Percentiles rank a stretch among this genome's conserved stretches.
phyloP scores from a whole-genome alignment of 2,113 vertebrate genomes.

The Hoplias malabaricus region DNA sequence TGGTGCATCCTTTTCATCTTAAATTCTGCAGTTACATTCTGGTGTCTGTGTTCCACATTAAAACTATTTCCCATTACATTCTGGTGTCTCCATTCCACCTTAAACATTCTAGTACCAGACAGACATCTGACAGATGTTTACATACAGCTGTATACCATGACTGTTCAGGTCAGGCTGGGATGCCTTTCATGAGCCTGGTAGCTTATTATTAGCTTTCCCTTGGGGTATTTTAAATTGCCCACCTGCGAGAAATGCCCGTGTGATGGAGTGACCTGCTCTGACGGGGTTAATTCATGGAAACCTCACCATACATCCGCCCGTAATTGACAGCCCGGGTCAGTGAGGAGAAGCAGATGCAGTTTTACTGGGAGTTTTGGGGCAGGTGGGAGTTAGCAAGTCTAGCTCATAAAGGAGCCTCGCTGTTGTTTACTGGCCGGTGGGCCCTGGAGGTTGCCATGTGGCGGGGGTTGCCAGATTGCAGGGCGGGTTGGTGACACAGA shows the following conservation, averaged over 20 bases:
- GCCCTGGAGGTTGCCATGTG: not conserved
- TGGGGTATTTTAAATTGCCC: not conserved
- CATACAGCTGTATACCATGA: no score
- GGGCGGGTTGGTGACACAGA: not conserved
- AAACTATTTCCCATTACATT: no score
- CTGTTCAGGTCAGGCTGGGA: no score
- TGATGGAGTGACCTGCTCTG: not conserved
- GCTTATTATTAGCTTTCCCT: not conserved
- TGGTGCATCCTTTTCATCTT: no score
- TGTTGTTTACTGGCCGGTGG: not conserved
- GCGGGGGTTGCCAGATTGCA: not conserved
- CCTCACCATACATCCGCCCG: constrained; percentile 14
- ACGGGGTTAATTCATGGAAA: not conserved
- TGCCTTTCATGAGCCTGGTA: no score
- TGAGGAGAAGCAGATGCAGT: not conserved
- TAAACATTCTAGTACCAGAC: no score
- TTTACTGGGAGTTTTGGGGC: not conserved
- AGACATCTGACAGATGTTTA: no score
- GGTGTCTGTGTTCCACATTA: no score
- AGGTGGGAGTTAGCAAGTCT: not conserved
- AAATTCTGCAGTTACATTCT: no score
- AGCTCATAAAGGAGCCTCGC: not conserved
- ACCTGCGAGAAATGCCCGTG: constrained; percentile 1
- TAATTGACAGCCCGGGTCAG: not conserved
- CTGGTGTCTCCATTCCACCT: no score